A percentile compares a stretch with the other conserved stretches of the same genome.
Conservation (phyloP, 2,113 vertebrate species). For the Mobula birostris region DNA sequence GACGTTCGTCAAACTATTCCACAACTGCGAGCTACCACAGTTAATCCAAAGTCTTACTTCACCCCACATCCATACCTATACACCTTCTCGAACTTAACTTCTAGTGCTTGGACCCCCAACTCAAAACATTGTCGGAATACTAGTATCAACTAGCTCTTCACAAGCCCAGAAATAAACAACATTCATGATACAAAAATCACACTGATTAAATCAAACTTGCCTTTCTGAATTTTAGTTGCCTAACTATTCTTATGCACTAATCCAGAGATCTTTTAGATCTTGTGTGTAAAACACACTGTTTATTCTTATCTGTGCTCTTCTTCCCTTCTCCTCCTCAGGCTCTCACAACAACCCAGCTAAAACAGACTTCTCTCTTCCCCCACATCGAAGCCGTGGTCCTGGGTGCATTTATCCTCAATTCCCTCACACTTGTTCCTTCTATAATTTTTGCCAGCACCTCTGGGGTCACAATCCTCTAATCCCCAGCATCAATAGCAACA, state of each 20-base stretch:
- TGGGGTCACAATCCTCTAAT: neutral
- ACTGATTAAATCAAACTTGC: neutral
- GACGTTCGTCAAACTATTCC: neutral
- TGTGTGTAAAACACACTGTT: neutral
- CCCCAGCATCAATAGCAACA: neutral
- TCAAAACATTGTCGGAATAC: neutral
- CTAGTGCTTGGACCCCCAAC: neutral
- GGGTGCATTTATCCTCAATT: neutral
- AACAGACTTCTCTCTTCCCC: neutral
- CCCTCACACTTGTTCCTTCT: neutral
- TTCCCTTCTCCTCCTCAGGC: neutral
- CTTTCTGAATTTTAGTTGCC: neutral
- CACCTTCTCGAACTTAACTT: neutral
- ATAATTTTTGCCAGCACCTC: neutral
- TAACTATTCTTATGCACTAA: neutral
- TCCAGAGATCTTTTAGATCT: neutral
- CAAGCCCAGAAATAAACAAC: neutral
- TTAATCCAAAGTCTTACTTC: neutral
- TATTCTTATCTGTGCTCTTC: neutral
- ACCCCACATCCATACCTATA: neutral
- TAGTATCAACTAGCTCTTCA: neutral
- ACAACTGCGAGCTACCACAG: too few species aligned
- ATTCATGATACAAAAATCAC: neutral
- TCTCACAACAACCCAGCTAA: neutral
- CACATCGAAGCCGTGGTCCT: neutral